Percentiles rank a stretch among this genome's conserved stretches.
phyloP scores from a whole-genome alignment of 2,113 vertebrate species.

The Bolborhynchus lineola region DNA sequence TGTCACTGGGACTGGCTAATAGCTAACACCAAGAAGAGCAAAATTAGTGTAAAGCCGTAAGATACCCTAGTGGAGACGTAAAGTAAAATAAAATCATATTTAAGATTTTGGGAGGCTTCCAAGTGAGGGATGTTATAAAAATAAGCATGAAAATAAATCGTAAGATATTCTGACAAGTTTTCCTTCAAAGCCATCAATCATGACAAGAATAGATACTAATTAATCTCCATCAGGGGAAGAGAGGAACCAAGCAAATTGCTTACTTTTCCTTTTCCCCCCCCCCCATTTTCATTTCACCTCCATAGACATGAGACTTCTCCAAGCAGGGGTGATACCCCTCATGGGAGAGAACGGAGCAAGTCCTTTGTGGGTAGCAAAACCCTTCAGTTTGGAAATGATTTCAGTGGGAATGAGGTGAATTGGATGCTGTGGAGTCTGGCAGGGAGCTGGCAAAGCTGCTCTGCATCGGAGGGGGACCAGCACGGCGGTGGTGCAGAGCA shows the following conservation, averaged over 20 bases:
- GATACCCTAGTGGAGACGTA: not conserved
- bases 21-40: constrained; percentile 25
- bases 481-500: not conserved
- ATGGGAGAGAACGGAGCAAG: not conserved
- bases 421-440: not conserved
- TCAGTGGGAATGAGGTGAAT: not conserved
- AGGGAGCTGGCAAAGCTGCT: not conserved
- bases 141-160: constrained; percentile 49
- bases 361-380: not conserved
- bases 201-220: constrained; percentile 14
- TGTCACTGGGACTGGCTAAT: not conserved
- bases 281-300: not conserved
- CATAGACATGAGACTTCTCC: not conserved
- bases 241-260: not conserved
- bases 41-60: constrained; percentile 37
- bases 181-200: constrained; percentile 27
- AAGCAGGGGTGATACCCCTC: not conserved
- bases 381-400: not conserved
- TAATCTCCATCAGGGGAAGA: constrained; percentile 1
- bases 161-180: constrained; percentile 26
- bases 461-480: not conserved
- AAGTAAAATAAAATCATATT: not conserved
- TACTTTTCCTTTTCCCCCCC: not conserved
- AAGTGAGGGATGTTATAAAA: constrained; percentile 35
- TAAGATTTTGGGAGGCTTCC: constrained; percentile 11